Evolutionary conservation across 2,888 invertebrate genomes (phyloP).

Genomic region (Lepidocyrtoides sp.): DNA sequence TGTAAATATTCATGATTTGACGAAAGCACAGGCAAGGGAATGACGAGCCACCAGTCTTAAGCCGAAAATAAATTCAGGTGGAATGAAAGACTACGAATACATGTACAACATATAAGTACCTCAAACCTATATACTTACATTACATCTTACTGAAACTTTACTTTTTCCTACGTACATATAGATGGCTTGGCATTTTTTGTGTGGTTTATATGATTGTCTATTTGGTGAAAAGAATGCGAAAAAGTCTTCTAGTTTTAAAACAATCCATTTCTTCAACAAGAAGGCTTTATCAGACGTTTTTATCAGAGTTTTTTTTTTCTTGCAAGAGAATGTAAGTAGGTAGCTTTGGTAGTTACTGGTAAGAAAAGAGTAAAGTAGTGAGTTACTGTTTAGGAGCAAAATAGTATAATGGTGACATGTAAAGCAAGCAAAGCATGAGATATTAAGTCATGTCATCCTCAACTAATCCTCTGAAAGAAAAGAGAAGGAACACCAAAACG

Average conservation of each 20-base stretch:
- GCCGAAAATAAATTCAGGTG: constrained; percentile 52
- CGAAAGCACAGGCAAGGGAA: constrained; percentile 49
- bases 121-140: no score
- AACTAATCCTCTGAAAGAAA: constrained; percentile 62
- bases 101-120: no score
- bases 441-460: constrained; percentile 70
- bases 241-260: constrained; percentile 57
- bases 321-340: neutral
- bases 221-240: neutral
- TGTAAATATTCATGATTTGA: constrained; percentile 78
- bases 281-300: neutral
- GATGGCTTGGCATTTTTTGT: no score
- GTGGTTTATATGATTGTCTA: constrained; percentile 2
- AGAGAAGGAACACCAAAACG: constrained; percentile 24
- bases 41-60: constrained; percentile 33
- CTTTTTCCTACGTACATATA: no score
- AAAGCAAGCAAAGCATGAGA: constrained; percentile 36
- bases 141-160: no score
- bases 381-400: neutral
- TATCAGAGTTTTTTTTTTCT: neutral
- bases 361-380: neutral
- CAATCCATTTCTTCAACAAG: constrained; percentile 63
- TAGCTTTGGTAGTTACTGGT: no score
- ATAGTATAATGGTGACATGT: neutral
- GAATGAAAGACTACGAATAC: neutral